phyloP scores from a whole-genome alignment of 2,888 invertebrate species.

The Schizaphis graminum region DNA sequence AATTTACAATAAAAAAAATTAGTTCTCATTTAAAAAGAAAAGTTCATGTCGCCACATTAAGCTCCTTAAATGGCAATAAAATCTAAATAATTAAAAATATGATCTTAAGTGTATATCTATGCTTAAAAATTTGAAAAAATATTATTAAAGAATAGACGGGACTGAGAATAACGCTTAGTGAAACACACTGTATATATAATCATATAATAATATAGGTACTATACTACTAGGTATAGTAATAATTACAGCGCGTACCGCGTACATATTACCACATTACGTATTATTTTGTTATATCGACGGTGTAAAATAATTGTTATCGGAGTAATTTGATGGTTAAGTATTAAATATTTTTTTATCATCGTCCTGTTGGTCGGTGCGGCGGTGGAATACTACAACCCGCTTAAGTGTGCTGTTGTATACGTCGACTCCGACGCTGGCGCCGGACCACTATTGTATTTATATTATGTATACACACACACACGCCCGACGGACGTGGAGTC shows the following conservation, averaged over 20 bases:
- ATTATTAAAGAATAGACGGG: not conserved
- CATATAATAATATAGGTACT: no score
- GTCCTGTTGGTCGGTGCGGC: not conserved
- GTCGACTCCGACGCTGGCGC: conserved; percentile 27
- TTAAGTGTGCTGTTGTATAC: not conserved
- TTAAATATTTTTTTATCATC: no score
- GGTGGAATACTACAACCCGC: not conserved
- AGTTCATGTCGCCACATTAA: not conserved
- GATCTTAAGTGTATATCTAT: not conserved
- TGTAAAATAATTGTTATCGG: not conserved
- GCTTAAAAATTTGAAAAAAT: not conserved
- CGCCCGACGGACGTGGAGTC: not conserved
- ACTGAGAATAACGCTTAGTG: not conserved
- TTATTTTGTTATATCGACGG: not conserved
- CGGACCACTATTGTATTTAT: conserved; percentile 30
- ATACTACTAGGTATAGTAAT: no score
- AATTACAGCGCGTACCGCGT: not conserved
- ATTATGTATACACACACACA: not conserved
- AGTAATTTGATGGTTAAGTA: not conserved
- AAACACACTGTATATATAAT: not conserved
- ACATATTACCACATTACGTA: not conserved
- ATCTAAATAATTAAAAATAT: not conserved
- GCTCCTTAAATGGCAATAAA: no score
- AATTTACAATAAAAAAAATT: no score
- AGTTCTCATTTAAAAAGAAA: not conserved